Percentiles rank a stretch among this genome's conserved stretches.
These are phyloP conservation scores for Xestoiulus laeticollis DNA, from an alignment of 2,888 invertebrate genomes.

Conservation along the genomic window DNA sequence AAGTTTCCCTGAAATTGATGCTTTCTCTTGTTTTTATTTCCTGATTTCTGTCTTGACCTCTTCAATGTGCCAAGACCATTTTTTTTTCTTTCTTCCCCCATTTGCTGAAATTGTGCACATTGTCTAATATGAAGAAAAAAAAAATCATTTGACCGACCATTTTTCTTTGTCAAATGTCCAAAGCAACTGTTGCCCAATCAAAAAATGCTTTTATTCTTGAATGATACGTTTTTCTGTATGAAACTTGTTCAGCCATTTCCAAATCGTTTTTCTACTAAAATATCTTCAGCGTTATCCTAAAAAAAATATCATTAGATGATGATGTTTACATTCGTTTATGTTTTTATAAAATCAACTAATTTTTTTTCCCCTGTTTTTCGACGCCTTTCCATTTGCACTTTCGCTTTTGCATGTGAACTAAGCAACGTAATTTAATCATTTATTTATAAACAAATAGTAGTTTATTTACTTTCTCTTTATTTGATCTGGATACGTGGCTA, in stretches of 20 bases:
- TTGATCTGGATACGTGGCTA: background rate
- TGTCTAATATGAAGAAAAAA: background rate
- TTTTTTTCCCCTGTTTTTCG: background rate
- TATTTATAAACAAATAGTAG: constrained; percentile 24
- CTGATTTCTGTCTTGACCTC: constrained; percentile 32
- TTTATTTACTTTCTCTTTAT: constrained; percentile 16
- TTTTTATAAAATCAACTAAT: background rate
- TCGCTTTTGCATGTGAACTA: background rate
- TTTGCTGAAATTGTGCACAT: background rate
- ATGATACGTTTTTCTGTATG: background rate
- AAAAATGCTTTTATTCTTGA: constrained; percentile 40
- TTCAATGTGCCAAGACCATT: background rate
- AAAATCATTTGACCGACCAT: background rate
- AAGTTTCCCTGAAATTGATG: constrained; percentile 33
- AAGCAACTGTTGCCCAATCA: constrained; percentile 15
- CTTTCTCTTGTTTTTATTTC: constrained; percentile 39
- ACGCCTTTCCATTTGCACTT: background rate
- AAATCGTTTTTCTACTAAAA: background rate
- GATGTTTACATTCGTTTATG: background rate
- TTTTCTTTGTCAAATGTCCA: constrained; percentile 39
- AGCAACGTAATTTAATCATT: background rate
- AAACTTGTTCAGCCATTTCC: background rate
- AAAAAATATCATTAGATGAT: background rate
- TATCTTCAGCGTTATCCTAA: background rate
- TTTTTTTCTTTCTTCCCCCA: background rate